Evolutionary conservation across 2,113 vertebrate species (phyloP).

Genomic region (Nothoprocta pentlandii): DNA sequence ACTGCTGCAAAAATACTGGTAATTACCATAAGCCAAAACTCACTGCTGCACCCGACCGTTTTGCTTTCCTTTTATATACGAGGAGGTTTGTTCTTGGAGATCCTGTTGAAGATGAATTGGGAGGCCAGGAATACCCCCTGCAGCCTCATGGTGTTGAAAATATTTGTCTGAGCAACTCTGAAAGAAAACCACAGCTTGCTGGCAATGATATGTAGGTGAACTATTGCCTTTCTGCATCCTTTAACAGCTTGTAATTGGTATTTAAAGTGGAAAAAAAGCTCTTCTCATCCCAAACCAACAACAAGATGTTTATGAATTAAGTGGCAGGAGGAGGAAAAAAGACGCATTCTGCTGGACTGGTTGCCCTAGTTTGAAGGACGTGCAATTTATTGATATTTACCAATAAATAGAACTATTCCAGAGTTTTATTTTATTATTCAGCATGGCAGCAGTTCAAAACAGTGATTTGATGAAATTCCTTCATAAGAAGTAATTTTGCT

Average conservation of each 20-base stretch:
- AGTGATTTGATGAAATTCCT: fast-evolving
- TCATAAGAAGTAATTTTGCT: not conserved
- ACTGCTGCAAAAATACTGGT: not conserved
- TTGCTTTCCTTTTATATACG: not conserved
- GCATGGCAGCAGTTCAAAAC: not conserved
- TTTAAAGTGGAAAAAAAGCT: not conserved
- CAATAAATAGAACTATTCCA: not conserved
- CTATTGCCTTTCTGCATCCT: not conserved
- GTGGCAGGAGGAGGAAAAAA: not conserved
- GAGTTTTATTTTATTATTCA: not conserved
- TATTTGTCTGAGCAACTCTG: not conserved
- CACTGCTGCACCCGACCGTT: not conserved
- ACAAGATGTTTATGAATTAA: not conserved
- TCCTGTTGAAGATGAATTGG: not conserved
- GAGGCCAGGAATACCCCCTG: too few relatives aligned
- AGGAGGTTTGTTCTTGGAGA: not conserved
- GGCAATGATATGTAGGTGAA: not conserved
- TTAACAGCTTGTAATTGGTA: not conserved
- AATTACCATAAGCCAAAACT: not conserved
- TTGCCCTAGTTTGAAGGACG: not conserved
- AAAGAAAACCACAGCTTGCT: not conserved
- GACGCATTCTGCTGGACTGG: not conserved
- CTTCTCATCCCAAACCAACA: not conserved
- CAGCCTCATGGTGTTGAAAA: not conserved
- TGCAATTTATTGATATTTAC: not conserved